phyloP scores from a whole-genome alignment of 2,888 invertebrate genomes.

The Elysia crispata region DNA sequence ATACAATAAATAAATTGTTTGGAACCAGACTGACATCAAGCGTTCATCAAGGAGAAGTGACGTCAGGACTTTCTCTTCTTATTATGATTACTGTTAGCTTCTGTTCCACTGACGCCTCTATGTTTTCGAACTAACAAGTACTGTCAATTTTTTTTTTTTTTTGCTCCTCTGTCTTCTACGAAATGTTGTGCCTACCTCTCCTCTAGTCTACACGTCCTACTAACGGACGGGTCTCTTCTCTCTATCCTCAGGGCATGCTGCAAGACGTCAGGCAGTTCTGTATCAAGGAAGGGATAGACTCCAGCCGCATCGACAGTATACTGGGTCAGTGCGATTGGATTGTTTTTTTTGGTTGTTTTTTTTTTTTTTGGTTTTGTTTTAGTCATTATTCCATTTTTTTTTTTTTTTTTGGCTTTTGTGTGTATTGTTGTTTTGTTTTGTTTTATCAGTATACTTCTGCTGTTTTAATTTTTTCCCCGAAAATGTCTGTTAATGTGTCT shows the following conservation, averaged over 20 bases:
- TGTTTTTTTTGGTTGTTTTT: not conserved
- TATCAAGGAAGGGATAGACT: conserved; percentile 56
- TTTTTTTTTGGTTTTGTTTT: not conserved
- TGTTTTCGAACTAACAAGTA: too few relatives aligned
- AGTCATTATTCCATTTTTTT: not conserved
- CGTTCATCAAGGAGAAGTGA: too few relatives aligned
- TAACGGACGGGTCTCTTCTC: not conserved
- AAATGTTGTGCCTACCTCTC: too few relatives aligned
- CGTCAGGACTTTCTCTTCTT: too few relatives aligned
- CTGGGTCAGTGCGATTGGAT: conserved; percentile 49
- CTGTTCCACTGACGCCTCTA: too few relatives aligned
- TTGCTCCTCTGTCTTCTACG: too few relatives aligned
- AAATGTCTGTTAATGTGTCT: not conserved
- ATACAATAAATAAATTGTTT: too few relatives aligned
- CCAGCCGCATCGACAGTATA: conserved; percentile 53
- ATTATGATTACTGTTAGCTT: too few relatives aligned
- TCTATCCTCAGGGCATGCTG: conserved; percentile 50
- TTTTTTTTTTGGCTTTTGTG: not conserved
- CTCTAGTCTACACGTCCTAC: too few relatives aligned
- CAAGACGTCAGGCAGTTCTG: conserved; percentile 56
- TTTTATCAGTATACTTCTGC: not conserved
- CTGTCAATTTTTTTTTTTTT: too few relatives aligned
- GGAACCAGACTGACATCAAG: too few relatives aligned
- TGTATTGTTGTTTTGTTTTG: not conserved
- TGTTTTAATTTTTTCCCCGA: not conserved